Conservation (phyloP, 2,797 vertebrate species). For the Apodemus agrarius region DNA sequence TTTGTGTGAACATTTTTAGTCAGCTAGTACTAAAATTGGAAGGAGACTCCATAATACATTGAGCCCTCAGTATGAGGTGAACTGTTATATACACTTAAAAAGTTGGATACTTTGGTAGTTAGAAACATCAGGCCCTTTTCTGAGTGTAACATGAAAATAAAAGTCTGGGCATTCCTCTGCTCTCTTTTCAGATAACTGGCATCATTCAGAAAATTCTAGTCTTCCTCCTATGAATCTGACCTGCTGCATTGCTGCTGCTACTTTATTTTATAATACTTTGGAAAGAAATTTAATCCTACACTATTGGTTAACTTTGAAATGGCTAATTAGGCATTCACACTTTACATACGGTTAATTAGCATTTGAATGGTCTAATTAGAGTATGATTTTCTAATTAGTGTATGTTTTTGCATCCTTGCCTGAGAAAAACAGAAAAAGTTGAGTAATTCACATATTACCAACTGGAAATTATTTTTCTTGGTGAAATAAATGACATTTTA, state of each 20-base stretch:
- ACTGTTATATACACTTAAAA: not conserved
- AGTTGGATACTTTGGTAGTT: not conserved
- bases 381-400: conserved; percentile 47
- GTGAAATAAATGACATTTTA: conserved; percentile 45
- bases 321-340: conserved; percentile 66
- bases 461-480: conserved; percentile 58
- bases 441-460: conserved; percentile 51
- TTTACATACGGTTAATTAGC: conserved; percentile 58
- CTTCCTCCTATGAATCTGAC: not conserved
- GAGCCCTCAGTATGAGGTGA: not conserved
- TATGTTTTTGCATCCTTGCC: conserved; percentile 51
- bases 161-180: not conserved
- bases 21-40: not conserved
- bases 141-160: conserved; percentile 21
- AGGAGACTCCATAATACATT: not conserved
- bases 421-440: conserved; percentile 38
- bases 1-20: not conserved
- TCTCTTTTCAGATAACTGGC: conserved; percentile 12
- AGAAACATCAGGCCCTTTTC: not conserved
- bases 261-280: conserved; percentile 35
- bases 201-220: conserved; percentile 10
- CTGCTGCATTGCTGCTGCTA: not conserved
- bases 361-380: conserved; percentile 56
- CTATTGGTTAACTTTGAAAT: conserved; percentile 61
- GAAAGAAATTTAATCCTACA: conserved; percentile 51